A percentile compares a stretch with the other conserved stretches of the same genome.
phyloP scores from a whole-genome alignment of 1,140 invertebrate species.

The Drosophila subobscura region DNA sequence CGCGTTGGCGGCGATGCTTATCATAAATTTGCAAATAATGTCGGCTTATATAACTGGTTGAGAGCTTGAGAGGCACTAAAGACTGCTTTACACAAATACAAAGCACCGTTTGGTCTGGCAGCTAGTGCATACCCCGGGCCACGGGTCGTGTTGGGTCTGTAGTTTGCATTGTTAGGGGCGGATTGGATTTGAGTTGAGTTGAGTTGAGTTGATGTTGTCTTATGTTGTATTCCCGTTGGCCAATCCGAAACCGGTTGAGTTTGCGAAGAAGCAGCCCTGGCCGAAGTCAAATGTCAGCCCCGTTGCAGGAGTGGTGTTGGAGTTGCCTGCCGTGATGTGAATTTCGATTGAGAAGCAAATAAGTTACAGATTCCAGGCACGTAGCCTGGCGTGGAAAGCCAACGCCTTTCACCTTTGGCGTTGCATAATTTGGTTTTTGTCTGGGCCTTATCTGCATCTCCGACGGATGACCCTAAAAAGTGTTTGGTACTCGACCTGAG shows the following conservation, averaged over 20 bases:
- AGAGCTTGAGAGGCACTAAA: constrained; percentile 1
- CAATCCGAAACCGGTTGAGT: constrained; percentile 20
- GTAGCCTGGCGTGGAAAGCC: constrained; percentile 24
- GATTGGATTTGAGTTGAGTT: too few relatives aligned
- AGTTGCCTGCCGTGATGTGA: constrained; percentile 24
- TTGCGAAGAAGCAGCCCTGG: constrained; percentile 10
- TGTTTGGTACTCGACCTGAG: too few relatives aligned
- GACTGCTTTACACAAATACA: constrained; percentile 8
- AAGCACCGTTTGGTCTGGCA: constrained; percentile 1
- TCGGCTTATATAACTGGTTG: constrained; percentile 60
- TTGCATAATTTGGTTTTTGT: constrained; percentile 44
- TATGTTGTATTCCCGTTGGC: constrained; percentile 11
- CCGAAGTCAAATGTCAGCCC: constrained; percentile 23
- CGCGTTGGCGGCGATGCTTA: constrained; percentile 29
- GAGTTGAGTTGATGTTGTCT: too few relatives aligned
- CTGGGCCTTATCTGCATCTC: constrained; percentile 11
- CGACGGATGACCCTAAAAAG: too few relatives aligned
- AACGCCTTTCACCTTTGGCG: constrained; percentile 56
- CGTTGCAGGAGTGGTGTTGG: neutral
- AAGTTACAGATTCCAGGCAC: constrained; percentile 58
- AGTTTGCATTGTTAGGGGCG: too few relatives aligned
- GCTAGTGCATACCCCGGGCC: constrained; percentile 1
- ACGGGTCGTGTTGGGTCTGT: too few relatives aligned
- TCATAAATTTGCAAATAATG: constrained; percentile 69
- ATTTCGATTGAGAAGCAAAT: constrained; percentile 46